Base-by-base conservation (phyloP, 2,797 vertebrate species). In the Scomberomorus guttatus region DNA sequence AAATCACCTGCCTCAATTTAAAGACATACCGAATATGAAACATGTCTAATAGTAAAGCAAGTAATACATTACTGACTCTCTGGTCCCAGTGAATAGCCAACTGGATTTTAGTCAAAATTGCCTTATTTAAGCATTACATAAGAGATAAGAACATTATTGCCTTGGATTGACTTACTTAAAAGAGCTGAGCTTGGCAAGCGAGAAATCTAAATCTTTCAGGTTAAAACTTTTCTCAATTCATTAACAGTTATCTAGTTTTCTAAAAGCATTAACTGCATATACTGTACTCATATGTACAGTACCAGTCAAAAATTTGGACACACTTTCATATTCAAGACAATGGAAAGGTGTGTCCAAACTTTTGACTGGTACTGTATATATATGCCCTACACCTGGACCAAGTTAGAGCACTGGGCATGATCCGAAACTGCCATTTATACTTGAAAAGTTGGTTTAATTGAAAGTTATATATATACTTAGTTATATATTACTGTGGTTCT, bases 131-230 rank as follows among this genome's bases (percentile, higher is more conserved):
- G 54, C 24, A 72, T 67, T 29, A 63, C 27, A 39, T 51, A 57
- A 57, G 50, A 51, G 10, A 67, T 55, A 60, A 27, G 72, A 62
- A 22, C 51, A 67, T 48, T 39, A 62, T 6, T 62, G 39, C 14
- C 27, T 44, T 25, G 46, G 37, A 63, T 72, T 74, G 37, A 66
- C 51, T 60, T 25, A 66, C 57, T 60, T 32, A 61, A 73, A 56
- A 64, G n/a, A 59, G 34, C 46, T 29, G 34, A 65, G 25, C 42
- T 37, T 27, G 55, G 55, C 70, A 58, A 46, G 57, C 13, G 25
- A 74, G 59, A 50, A 11, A 62, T 44, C n/a, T 48, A 58, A 56
- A 57, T 11, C 17, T 57, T 59, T 56, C n/a, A 56, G 57, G 54
- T 22, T 46, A 10, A 60, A 65, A 64, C 39, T 54, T 29, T 42